phyloP scores from a whole-genome alignment of 2,888 invertebrate genomes.

The Thecocarcelia acutangulata region DNA sequence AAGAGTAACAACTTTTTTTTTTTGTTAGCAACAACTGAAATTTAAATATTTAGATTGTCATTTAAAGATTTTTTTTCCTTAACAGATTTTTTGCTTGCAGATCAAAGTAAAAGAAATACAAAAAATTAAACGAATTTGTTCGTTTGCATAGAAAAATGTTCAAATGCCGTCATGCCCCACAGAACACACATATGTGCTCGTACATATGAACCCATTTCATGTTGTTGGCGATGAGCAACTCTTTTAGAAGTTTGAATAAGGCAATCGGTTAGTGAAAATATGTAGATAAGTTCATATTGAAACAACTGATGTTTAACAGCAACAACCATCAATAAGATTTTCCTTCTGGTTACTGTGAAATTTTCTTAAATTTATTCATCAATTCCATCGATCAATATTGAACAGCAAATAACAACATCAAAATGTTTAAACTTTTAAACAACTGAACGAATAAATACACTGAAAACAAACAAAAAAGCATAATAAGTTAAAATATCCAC shows the following conservation, averaged over 20 bases:
- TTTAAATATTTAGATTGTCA: slow-evolving; percentile 45
- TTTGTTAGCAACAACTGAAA: slow-evolving; percentile 52
- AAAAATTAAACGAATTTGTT: slow-evolving; percentile 32
- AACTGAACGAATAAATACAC: neutral
- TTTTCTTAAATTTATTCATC: slow-evolving; percentile 65
- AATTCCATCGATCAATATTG: slow-evolving; percentile 68
- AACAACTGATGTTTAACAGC: slow-evolving; percentile 32
- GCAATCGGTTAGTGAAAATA: slow-evolving; percentile 28
- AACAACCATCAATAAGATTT: slow-evolving; percentile 43
- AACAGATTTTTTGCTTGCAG: neutral
- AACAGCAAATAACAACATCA: slow-evolving; percentile 63
- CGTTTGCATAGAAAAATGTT: neutral
- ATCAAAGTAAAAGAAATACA: neutral
- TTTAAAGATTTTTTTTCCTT: slow-evolving; percentile 9
- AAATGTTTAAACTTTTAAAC: slow-evolving; percentile 19
- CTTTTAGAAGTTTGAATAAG: neutral
- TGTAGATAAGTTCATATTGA: slow-evolving; percentile 45
- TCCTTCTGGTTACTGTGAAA: slow-evolving; percentile 18
- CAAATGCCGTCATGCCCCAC: slow-evolving; percentile 27
- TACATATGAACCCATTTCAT: slow-evolving; percentile 14
- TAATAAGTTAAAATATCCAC: too few species aligned
- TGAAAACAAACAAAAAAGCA: too few species aligned
- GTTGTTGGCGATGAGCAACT: neutral
- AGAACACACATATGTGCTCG: slow-evolving; percentile 23
- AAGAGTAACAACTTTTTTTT: slow-evolving; percentile 19